phyloP scores from a whole-genome alignment of 2,797 vertebrate genomes.

The Mormyrops boulengeri region DNA sequence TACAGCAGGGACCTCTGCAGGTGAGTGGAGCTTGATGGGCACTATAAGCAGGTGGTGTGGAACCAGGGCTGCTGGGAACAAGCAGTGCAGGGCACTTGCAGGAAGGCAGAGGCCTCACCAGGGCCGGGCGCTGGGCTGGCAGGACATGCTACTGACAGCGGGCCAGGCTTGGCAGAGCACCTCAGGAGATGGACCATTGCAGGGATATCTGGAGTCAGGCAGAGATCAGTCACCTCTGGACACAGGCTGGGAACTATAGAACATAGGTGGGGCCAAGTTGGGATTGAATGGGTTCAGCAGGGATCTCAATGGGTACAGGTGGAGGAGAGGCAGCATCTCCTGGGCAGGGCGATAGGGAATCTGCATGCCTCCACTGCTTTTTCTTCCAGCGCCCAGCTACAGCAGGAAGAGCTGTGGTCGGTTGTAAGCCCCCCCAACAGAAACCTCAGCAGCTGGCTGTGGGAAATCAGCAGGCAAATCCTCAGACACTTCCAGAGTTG shows the following conservation, averaged over 20 bases:
- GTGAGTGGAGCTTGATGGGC: background rate
- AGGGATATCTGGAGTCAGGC: background rate
- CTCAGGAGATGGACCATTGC: background rate
- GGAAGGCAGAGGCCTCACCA: too few species aligned
- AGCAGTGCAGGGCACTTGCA: background rate
- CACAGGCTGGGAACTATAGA: background rate
- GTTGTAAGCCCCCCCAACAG: background rate
- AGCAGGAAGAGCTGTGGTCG: background rate
- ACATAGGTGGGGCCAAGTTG: background rate
- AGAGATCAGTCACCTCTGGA: background rate
- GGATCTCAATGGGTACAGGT: background rate
- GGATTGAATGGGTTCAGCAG: background rate
- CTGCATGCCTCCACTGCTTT: background rate
- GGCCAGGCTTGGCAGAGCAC: background rate
- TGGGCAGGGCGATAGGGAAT: background rate
- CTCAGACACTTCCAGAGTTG: background rate
- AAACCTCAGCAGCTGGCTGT: background rate
- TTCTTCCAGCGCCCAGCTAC: background rate
- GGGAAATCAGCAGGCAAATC: background rate
- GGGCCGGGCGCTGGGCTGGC: too few species aligned
- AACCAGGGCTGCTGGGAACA: background rate
- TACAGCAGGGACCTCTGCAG: background rate
- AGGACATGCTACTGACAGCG: background rate
- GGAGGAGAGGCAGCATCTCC: background rate
- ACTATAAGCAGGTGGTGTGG: background rate